Evolutionary conservation across 1,140 invertebrate species (phyloP), one percentile per base, ranked within the genome.

Genomic region (Zaprionus africanus): DNA sequence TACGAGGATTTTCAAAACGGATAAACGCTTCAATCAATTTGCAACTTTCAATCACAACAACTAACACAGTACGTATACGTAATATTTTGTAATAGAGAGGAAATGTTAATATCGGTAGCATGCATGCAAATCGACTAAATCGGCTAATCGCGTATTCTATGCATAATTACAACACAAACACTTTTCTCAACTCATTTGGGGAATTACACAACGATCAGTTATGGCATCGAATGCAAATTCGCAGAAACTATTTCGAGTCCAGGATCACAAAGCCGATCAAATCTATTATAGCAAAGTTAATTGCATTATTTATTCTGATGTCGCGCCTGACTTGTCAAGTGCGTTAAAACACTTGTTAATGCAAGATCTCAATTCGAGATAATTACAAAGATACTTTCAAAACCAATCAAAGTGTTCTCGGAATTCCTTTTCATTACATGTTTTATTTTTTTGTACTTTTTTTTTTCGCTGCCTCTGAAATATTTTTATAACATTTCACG

Each of bases 31-130:
- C 69, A 56, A 60, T 22, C 57, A 56, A 49, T 49, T 49, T 49
- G 9, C 46, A 38, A 57, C 60, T 61, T 78, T 46, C 59, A 38
- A 41, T 46, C 38, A 56, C 13, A 68, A 69, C 19, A 43, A 34
- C 31, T 34, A 0, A 38, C 15, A 75, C 66, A 78, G 81, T 84
- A 82, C 71, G 83, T 86, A 86, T 83, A 67, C 65, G 72, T 82
- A 51, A 82, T 74, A 34, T 61, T 31, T 59, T n/a, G 26, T 46
- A 68, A 24, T 19, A 38, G 31, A 34, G 17, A 22, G n/a, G 4
- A 2, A 13, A 51, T 13, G 3, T 24, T 51, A 22, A 13, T 51
- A 51, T 51, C 46, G 46, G 24, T 51, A 51, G 78, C 57, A 41
- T 53, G 46, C 28, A 51, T 15, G 19, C 46, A 36, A 46, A 31